Conservation (phyloP, 2,797 vertebrate species). For the Sternarchorhynchus goeldii region DNA sequence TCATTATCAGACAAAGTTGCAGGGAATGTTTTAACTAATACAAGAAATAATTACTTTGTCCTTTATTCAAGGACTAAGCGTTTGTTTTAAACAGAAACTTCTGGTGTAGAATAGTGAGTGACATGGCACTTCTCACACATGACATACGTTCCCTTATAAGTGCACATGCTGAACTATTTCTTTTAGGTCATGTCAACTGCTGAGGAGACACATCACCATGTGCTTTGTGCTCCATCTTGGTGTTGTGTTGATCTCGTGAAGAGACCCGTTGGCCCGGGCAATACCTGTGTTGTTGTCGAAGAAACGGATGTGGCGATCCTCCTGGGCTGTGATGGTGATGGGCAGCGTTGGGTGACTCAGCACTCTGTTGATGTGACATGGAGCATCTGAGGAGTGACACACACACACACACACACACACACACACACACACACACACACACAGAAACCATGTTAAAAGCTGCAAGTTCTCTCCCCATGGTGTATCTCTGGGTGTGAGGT, state of each 20-base stretch:
- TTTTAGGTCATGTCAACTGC: too few relatives aligned
- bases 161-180: too few relatives aligned
- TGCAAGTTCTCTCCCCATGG: too few relatives aligned
- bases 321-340: slow-evolving; percentile 95
- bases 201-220: too few relatives aligned
- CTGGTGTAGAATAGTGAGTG: not conserved
- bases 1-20: too few relatives aligned
- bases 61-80: not conserved
- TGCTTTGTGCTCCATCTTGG: too few relatives aligned
- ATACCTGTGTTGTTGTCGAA: slow-evolving; percentile 94
- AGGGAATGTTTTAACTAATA: too few relatives aligned
- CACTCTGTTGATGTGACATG: slow-evolving; percentile 94
- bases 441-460: too few relatives aligned
- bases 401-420: not conserved
- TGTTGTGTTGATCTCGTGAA: too few relatives aligned
- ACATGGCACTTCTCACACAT: not conserved
- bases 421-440: not conserved
- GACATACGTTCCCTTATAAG: too few relatives aligned
- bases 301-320: slow-evolving; percentile 97
- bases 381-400: slow-evolving; percentile 45
- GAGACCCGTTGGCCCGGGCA: not conserved
- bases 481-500: not conserved
- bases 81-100: not conserved
- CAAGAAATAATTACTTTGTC: too few relatives aligned
- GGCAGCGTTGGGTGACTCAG: slow-evolving; percentile 97